Base-by-base conservation (phyloP, 2,113 vertebrate species). In the Phylloscopus trochiloides region DNA sequence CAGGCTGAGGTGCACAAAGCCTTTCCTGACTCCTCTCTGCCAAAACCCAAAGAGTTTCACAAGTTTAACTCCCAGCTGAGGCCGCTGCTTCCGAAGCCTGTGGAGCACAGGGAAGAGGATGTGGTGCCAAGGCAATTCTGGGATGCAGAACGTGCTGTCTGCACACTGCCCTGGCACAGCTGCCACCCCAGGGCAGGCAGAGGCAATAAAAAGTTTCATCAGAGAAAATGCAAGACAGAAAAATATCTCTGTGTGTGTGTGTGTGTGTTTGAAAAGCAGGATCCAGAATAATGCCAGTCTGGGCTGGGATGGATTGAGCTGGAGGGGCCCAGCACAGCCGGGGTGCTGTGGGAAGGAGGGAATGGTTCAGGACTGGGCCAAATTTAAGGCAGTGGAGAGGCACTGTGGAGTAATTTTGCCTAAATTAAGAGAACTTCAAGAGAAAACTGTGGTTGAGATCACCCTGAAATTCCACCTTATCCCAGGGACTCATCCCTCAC, bases 41-140 rank as follows among this genome's bases (percentile, higher is more conserved):
- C 78, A 75, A 58, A 88, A 21, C 50, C 65, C 12, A 6, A 19
- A 48, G 48, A 2, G 3, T 32, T 77, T 62, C 76, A 14, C 38
- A 73, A 73, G 38, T 47, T 77, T 1, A n/a, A 15, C 14, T 61
- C n/a, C 28, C 81, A 36, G 65, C 3, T 31, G 38, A 45, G 59
- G 43, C 17, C 0, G 1, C 65, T 2, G 28, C 68, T 66, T 55
- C 29, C 2, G 0, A 73, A 62, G 67, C 24, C 50, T 7, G 7
- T 20, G 50, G 17, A 45, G 34, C 28, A 13, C 62, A 14, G 43
- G 40, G 54, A 24, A 40, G 59, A 2, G 3, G 43, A 34, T 21
- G 65, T 15, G 38, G 36, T 5, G 38, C 71, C 59, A 38, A 14
- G 43, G 31, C 19, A 6, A 10, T 18, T 47, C 31, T 58, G 76